Conservation (phyloP, 1,140 invertebrate genomes). For the Drosophila novamexicana region DNA sequence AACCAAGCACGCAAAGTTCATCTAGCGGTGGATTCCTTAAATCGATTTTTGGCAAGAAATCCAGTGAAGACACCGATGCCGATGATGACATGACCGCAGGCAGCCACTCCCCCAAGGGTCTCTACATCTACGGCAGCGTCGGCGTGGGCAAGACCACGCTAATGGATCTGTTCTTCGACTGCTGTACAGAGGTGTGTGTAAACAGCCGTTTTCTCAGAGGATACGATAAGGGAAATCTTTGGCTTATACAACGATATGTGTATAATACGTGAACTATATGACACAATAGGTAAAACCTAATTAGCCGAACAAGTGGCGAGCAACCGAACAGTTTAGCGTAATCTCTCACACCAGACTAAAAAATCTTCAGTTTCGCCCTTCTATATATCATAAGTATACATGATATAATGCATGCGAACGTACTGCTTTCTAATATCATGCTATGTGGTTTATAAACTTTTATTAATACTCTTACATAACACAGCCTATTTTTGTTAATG, state of each 20-base stretch:
- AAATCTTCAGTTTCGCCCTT: neutral
- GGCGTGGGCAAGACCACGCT: constrained; percentile 99
- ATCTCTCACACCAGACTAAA: neutral
- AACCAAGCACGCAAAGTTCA: constrained; percentile 84
- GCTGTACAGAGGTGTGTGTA: constrained; percentile 86
- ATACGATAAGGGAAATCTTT: neutral
- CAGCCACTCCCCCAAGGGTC: constrained; percentile 87
- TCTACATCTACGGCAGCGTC: constrained; percentile 94
- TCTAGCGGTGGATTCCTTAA: constrained; percentile 84
- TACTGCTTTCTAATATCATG: too few relatives aligned
- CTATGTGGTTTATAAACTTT: too few relatives aligned
- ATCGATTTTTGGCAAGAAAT: constrained; percentile 69
- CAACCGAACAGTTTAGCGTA: neutral
- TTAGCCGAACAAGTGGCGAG: neutral
- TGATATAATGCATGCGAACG: too few relatives aligned
- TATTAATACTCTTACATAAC: too few relatives aligned
- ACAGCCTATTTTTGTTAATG: too few relatives aligned
- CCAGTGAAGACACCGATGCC: constrained; percentile 29
- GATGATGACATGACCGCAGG: constrained; percentile 56
- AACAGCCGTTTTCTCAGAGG: neutral
- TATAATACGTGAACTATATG: neutral
- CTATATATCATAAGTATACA: neutral
- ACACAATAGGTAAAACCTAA: neutral
- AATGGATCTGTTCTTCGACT: constrained; percentile 98
- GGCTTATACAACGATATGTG: neutral